These are phyloP conservation scores for Gallinago solitaria DNA, from an alignment of 2,797 vertebrate genomes.

Conservation along the genomic window DNA sequence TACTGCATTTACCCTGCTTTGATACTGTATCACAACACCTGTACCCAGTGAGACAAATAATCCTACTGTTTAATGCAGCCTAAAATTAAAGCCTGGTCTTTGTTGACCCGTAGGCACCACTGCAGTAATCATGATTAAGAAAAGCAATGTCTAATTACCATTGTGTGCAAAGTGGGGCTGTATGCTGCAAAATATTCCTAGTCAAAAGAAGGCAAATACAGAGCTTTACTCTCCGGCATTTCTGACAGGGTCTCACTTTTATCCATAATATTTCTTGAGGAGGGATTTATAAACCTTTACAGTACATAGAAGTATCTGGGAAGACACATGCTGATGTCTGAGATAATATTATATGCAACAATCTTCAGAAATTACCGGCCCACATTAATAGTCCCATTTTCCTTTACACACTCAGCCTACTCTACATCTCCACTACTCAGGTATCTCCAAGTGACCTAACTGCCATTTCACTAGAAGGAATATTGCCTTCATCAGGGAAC, in stretches of 20 bases:
- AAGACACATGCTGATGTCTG: background rate
- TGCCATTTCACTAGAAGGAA: background rate
- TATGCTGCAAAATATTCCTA: background rate
- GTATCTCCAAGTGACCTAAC: background rate
- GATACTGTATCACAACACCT: background rate
- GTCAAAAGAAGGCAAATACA: background rate
- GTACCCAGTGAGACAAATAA: background rate
- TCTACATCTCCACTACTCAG: background rate
- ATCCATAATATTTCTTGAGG: background rate
- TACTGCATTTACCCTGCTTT: background rate
- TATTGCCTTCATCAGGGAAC: background rate
- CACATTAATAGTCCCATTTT: background rate
- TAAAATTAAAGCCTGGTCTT: background rate
- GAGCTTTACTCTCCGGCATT: background rate
- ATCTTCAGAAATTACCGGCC: background rate
- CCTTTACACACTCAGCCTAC: background rate
- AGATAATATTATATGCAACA: background rate
- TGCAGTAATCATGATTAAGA: background rate
- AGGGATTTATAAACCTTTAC: background rate
- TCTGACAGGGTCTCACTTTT: background rate
- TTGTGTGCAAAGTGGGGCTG: background rate
- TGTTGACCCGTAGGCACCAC: background rate
- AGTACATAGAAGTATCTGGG: background rate
- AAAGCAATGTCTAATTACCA: background rate
- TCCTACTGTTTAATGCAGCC: background rate